Conservation (phyloP, 2,113 vertebrate species). For the Mustela nigripes region DNA sequence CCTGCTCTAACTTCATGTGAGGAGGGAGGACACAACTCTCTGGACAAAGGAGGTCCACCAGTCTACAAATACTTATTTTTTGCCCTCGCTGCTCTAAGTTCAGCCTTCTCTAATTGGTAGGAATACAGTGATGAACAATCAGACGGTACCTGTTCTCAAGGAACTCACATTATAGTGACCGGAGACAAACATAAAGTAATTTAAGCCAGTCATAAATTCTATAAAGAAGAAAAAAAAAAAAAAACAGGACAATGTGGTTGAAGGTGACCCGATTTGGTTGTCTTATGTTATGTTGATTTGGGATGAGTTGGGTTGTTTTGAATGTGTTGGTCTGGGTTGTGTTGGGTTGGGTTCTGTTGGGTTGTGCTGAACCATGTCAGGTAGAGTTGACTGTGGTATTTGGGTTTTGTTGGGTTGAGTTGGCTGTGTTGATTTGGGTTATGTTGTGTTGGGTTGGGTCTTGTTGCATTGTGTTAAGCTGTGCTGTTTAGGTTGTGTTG, state of each 20-base stretch:
- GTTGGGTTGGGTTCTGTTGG: not conserved
- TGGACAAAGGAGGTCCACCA: not conserved
- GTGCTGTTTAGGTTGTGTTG: too few relatives aligned
- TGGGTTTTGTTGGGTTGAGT: too few relatives aligned
- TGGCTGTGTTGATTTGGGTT: too few relatives aligned
- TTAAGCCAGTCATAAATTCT: not conserved
- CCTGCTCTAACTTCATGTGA: not conserved
- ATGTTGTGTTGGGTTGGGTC: too few relatives aligned
- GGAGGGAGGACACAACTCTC: not conserved
- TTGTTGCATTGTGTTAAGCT: too few relatives aligned
- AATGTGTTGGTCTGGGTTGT: not conserved
- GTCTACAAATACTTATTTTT: not conserved
- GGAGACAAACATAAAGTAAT: not conserved
- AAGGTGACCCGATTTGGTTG: not conserved
- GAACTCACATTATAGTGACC: not conserved
- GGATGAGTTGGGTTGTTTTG: too few relatives aligned
- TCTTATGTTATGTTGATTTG: not conserved
- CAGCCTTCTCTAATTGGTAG: not conserved
- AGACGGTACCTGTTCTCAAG: not conserved
- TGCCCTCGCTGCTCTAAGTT: not conserved
- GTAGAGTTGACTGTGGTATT: too few relatives aligned
- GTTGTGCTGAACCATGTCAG: not conserved
- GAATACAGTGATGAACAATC: not conserved
- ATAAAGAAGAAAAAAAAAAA: not conserved
- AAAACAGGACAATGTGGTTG: not conserved